Evolutionary conservation across 2,113 vertebrate genomes (phyloP).

Genomic region (Ailurus styani): DNA sequence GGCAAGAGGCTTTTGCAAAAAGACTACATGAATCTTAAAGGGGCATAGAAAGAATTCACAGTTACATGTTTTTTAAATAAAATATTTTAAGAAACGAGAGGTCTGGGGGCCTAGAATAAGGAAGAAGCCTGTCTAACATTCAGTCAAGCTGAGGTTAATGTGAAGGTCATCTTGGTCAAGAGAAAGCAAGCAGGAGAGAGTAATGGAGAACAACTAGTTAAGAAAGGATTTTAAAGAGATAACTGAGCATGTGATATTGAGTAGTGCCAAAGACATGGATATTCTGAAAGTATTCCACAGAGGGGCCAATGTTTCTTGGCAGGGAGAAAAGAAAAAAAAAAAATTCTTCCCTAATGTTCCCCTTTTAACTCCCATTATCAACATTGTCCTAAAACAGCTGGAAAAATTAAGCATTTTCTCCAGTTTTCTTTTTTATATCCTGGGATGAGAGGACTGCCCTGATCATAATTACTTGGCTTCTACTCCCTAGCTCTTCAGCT

Average conservation of each 20-base stretch:
- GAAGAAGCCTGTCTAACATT: neutral
- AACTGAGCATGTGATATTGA: neutral
- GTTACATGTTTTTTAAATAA: neutral
- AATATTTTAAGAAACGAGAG: neutral
- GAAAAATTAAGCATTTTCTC: neutral
- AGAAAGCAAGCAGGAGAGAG: neutral
- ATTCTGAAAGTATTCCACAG: neutral
- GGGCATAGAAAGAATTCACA: neutral
- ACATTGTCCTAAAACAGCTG: neutral
- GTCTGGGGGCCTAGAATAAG: neutral
- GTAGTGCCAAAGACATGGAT: neutral
- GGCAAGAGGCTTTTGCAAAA: neutral
- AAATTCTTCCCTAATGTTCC: neutral
- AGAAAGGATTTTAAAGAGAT: neutral
- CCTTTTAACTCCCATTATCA: neutral
- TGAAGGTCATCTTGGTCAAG: neutral
- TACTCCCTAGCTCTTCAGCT: neutral
- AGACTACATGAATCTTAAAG: neutral
- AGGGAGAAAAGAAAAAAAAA: neutral
- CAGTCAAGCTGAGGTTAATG: neutral
- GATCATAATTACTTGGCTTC: neutral
- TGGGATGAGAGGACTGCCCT: neutral
- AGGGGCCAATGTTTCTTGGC: neutral
- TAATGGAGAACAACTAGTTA: neutral
- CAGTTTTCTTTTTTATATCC: neutral